phyloP scores from a whole-genome alignment of 2,888 invertebrate genomes.

The Blomia tropicalis region DNA sequence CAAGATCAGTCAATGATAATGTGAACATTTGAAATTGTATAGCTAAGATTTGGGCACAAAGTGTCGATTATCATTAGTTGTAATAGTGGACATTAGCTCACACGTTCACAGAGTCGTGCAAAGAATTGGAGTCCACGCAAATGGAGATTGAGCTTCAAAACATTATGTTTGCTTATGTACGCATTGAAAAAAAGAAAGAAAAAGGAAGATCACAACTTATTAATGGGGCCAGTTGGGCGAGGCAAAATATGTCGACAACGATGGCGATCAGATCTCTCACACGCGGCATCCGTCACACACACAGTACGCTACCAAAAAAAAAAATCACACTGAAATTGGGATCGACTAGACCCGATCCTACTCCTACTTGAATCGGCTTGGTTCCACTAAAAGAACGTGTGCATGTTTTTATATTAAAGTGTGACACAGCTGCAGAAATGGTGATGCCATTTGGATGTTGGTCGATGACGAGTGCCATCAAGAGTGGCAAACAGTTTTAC shows the following conservation, averaged over 20 bases:
- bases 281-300: not conserved
- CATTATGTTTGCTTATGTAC: too few species aligned
- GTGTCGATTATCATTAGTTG: slow-evolving; percentile 8
- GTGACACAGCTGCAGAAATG: too few species aligned
- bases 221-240: slow-evolving; percentile 4
- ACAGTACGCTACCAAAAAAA: too few species aligned
- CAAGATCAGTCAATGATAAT: slow-evolving; percentile 9
- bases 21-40: not conserved
- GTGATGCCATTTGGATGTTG: too few species aligned
- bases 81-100: slow-evolving; percentile 1
- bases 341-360: too few species aligned
- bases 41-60: not conserved
- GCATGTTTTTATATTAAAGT: too few species aligned
- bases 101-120: not conserved
- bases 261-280: slow-evolving; percentile 7
- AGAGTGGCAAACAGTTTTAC: too few species aligned
- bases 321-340: too few species aligned
- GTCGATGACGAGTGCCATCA: too few species aligned
- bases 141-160: too few species aligned
- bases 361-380: too few species aligned
- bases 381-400: too few species aligned
- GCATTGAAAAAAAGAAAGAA: not conserved
- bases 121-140: not conserved
- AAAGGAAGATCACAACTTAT: not conserved
- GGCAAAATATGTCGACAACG: not conserved